Evolutionary conservation across 53 echinoderm and acorn worm species (phyloP).

Genomic region (Paelopatides confundens): DNA sequence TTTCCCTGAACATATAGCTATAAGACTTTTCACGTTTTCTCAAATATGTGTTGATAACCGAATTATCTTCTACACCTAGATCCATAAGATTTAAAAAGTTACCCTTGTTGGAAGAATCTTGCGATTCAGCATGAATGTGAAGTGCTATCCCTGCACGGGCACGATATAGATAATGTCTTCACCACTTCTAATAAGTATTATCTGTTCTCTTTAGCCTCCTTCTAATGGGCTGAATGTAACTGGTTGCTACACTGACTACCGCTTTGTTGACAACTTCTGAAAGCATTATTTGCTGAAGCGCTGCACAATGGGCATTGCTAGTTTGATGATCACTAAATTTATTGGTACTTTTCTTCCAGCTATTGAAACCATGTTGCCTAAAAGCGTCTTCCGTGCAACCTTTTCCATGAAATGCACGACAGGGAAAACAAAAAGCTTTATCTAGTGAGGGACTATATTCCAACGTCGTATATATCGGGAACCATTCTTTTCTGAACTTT

Average conservation of each 20-base stretch:
- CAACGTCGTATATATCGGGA: not conserved
- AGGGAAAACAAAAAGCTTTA: constrained; percentile 45
- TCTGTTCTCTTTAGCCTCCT: constrained; percentile 22
- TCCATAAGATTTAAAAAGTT: constrained; percentile 5
- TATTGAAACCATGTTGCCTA: constrained; percentile 32
- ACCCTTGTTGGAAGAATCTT: constrained; percentile 38
- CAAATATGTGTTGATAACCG: constrained; percentile 12
- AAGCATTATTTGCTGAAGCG: constrained; percentile 18
- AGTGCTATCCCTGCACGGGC: constrained; percentile 19
- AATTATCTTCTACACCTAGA: not conserved
- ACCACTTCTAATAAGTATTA: constrained; percentile 14
- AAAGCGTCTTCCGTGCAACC: constrained; percentile 19
- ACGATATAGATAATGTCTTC: constrained; percentile 20
- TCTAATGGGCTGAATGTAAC: not conserved
- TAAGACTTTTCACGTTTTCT: not conserved
- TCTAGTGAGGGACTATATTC: not conserved
- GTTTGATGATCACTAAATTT: constrained; percentile 8
- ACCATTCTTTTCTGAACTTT: not conserved
- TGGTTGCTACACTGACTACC: constrained; percentile 34
- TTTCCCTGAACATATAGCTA: constrained; percentile 22
- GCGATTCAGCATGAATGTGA: constrained; percentile 29
- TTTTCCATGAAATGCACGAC: constrained; percentile 32
- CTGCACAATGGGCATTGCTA: constrained; percentile 3
- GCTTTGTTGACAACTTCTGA: constrained; percentile 7
- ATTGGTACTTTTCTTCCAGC: constrained; percentile 6